Conservation (phyloP, 2,888 invertebrate species). For the Drosophila antonietae region DNA sequence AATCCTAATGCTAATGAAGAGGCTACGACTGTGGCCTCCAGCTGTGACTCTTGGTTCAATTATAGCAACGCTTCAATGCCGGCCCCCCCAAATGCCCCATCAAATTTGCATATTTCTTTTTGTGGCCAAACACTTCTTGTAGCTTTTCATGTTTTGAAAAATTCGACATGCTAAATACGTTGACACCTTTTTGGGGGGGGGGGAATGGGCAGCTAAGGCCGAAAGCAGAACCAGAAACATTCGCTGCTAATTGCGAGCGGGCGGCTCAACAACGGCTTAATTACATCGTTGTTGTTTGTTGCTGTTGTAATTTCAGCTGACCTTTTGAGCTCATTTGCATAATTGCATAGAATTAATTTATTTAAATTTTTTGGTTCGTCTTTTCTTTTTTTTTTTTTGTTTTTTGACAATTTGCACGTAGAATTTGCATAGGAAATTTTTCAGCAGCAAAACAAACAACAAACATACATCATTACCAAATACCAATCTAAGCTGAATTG, state of each 20-base stretch:
- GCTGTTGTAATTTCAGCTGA: slow-evolving; percentile 50
- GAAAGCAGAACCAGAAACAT: slow-evolving; percentile 40
- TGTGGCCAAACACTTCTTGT: slow-evolving; percentile 40
- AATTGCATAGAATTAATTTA: slow-evolving; percentile 68
- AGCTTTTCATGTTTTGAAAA: slow-evolving; percentile 55
- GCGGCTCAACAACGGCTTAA: slow-evolving; percentile 72
- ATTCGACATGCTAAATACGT: slow-evolving; percentile 65
- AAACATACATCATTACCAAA: slow-evolving; percentile 42
- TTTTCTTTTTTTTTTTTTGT: neutral
- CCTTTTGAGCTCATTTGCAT: slow-evolving; percentile 71
- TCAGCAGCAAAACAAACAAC: slow-evolving; percentile 32
- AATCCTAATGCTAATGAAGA: slow-evolving; percentile 57
- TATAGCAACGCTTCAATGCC: slow-evolving; percentile 68
- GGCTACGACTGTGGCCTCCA: slow-evolving; percentile 7
- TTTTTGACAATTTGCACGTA: slow-evolving; percentile 57
- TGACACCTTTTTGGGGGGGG: slow-evolving; percentile 65
- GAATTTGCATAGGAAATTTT: slow-evolving; percentile 64
- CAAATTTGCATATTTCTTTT: slow-evolving; percentile 71
- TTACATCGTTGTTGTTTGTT: slow-evolving; percentile 55
- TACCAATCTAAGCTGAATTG: slow-evolving; percentile 23
- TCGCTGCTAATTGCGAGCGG: slow-evolving; percentile 69
- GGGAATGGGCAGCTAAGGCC: neutral
- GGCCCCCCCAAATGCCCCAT: slow-evolving; percentile 22
- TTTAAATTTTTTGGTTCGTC: slow-evolving; percentile 38
- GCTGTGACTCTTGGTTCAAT: slow-evolving; percentile 59